phyloP scores from a whole-genome alignment of 2,797 vertebrate genomes.

The Setipinna tenuifilis region DNA sequence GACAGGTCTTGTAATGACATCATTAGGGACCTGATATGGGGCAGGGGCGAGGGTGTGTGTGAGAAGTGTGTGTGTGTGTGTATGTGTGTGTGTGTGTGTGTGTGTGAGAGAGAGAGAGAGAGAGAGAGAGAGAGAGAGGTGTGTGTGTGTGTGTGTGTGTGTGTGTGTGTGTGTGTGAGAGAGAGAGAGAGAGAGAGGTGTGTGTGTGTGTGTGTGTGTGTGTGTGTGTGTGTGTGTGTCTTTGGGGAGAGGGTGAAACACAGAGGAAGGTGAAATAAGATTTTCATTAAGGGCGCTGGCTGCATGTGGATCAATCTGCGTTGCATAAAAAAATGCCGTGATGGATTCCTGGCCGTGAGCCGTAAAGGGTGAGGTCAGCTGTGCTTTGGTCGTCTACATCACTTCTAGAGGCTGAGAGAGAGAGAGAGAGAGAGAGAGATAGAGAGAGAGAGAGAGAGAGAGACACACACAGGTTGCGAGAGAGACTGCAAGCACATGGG shows the following conservation, averaged over 20 bases:
- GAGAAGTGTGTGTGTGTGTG: slow-evolving; percentile 14
- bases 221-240: no score
- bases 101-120: no score
- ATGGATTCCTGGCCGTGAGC: neutral
- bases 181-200: no score
- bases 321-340: neutral
- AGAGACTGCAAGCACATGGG: neutral
- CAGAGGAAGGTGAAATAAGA: neutral
- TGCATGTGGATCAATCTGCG: neutral
- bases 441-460: no score
- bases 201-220: no score
- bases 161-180: no score
- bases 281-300: neutral
- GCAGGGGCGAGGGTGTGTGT: neutral
- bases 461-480: no score
- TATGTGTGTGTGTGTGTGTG: no score
- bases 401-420: neutral
- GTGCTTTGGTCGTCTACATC: neutral
- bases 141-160: no score
- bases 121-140: neutral
- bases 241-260: no score
- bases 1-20: neutral
- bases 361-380: slow-evolving; percentile 8
- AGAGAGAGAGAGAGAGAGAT: no score
- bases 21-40: neutral